A percentile compares a stretch with the other conserved stretches of the same genome.
Conservation (phyloP, 2,888 invertebrate species). For the Hetaerina titia region DNA sequence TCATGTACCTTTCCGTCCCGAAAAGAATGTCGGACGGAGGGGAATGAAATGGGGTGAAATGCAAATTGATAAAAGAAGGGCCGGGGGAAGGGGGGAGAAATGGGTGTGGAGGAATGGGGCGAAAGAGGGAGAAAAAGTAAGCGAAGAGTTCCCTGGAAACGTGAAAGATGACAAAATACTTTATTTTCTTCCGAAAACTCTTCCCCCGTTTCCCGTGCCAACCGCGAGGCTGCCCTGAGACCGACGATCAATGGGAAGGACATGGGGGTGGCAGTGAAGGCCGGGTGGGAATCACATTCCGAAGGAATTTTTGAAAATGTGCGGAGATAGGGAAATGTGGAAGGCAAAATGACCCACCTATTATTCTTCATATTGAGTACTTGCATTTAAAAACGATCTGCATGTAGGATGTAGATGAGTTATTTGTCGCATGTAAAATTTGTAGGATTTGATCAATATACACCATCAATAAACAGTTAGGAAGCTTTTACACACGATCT, state of each 20-base stretch:
- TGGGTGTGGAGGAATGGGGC: neutral
- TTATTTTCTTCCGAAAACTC: constrained; percentile 34
- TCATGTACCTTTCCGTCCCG: neutral
- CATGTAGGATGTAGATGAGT: neutral
- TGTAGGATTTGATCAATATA: no score
- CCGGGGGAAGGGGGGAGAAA: neutral
- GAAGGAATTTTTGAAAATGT: neutral
- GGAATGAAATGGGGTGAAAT: neutral
- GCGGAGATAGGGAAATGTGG: neutral
- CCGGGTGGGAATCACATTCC: constrained; percentile 35
- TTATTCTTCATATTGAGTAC: neutral
- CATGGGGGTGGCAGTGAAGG: neutral
- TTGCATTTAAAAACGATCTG: neutral
- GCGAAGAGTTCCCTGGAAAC: constrained; percentile 20
- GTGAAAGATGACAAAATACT: constrained; percentile 46
- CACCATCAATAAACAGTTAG: no score
- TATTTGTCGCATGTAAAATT: neutral
- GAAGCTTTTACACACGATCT: no score
- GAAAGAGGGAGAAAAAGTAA: neutral
- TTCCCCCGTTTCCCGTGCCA: constrained; percentile 33
- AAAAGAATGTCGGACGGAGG: neutral
- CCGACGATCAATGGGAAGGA: constrained; percentile 57
- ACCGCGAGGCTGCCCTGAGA: constrained; percentile 37
- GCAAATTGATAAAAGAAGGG: constrained; percentile 10
- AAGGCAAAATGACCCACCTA: neutral